Evolutionary conservation across 2,888 invertebrate species (phyloP), one percentile per base, ranked within the genome.

Genomic region (Meiosimyza platycephala): DNA sequence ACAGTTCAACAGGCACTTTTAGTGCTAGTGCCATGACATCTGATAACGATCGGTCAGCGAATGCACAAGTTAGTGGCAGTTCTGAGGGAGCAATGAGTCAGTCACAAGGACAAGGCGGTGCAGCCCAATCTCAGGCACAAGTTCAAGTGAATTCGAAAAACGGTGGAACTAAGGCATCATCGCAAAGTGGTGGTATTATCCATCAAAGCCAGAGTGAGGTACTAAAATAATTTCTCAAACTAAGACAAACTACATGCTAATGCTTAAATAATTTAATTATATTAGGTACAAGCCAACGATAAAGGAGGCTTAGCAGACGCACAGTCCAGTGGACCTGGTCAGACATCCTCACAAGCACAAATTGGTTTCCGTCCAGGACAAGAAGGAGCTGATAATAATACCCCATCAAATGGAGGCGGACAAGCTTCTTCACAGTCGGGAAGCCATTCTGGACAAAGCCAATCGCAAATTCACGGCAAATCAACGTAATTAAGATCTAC

Each of bases 251-350:
- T 9, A 16, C 15, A 15, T 28, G 40, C 40, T 40, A 9, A 2
- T 40, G 40, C 9, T 40, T 40, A 9, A 40, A 40, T 9, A 40
- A 40, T 9, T 40, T 40, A 4, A 6, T 7, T 9, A 1, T 12
- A 40, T 18, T 92, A 94, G 89, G 94, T 95, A 0, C 93, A 94
- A 88, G 95, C 94, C 4, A 93, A 93, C 76, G 90, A 92, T 48
- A 93, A 92, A 85, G 95, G 95, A 18, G 95, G 95, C 6, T 90
- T 94, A 89, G 94, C 95, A 2, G 95, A 95, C 84, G 94, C 95
- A 0, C 95, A 95, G 88, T 93, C 95, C 0, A 92, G 92, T 80
- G 95, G 95, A 0, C 93, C 93, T 3, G 95, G 95, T 6, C 93
- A 92, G 80, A 95, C 95, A 1, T 94, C 94, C 0, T 95, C 95